Base-by-base conservation (phyloP, 1,140 invertebrate genomes). In the Ooceraea biroi region DNA sequence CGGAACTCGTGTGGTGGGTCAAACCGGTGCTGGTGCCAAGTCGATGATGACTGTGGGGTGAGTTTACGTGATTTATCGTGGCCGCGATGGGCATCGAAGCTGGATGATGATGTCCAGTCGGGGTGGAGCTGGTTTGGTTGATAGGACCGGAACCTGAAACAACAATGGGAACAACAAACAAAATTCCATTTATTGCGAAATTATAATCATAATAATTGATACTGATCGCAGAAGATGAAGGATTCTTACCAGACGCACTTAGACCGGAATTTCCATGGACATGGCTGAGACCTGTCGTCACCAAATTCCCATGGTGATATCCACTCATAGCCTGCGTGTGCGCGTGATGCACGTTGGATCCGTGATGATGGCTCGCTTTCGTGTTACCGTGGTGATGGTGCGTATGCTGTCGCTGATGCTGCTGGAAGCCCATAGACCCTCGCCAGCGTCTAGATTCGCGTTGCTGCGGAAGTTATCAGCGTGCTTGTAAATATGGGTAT, bases 281-380 rank as follows among this genome's bases (percentile, higher is more conserved):
- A 25, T 89, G 87, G 22, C 46, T 41, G 0, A 89, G 69, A n/a
- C 71, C 71, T 4, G 68, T 36, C 27, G 71, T 22, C 57, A 36
- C 36, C 2, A 88, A 65, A 46, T 84, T 89, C 41, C 90, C 91
- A 46, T 92, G 89, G 83, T 91, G 91, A 46, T 92, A 90, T 1
- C 63, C 87, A 3, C 87, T 50, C 25, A 87, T 85, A n/a, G 30
- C 71, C 72, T 88, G 88, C 27, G 84, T 12, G 12, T 88, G 88
- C 4, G 78, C 17, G 41, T 89, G 87, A 69, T 89, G 88, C 48
- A 57, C 8, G 2, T 83, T 48, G 0, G 88, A 84, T 57, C 85
- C 85, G 19, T 90, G 88, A 61, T 89, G 88, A 44, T 58, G 25
- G 4, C 73, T 36, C 3, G 85, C 17, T 44, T 90, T 89, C 4